Base-by-base conservation (phyloP, 2,888 invertebrate species). In the Ptilodon capucinus region DNA sequence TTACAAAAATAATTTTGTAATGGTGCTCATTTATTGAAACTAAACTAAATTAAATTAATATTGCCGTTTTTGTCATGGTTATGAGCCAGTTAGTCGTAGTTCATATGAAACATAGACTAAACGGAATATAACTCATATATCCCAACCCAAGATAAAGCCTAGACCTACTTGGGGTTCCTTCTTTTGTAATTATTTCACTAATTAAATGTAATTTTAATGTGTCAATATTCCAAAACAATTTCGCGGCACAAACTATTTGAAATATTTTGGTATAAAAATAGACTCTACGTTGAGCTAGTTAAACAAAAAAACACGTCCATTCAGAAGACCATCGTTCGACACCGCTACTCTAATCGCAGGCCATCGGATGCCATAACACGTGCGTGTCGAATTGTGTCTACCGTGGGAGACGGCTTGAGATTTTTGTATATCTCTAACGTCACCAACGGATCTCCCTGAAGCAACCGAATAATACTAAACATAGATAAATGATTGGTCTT, bases 331-430 rank as follows among this genome's bases (percentile, higher is more conserved):
- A 72, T 73, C 73, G 71, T 81, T 79, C 84, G 82, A 84, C 85
- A 81, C 79, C 80, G 73, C 68, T 57, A 68, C 64, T 66, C 68
- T 81, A 81, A 83, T 83, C 84, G 79, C 63, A 63, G 81, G 76
- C 78, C 84, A 89, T 90, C 88, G 81, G 81, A 87, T 89, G 86
- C 86, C 74, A 77, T 76, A 79, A 81, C 89, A 89, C 89, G 90
- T 87, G 88, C 87, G 85, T 83, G 79, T 83, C 86, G 75, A 87
- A 90, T 89, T 73, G 79, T 76, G 74, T 82, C 86, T 81, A 86
- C 87, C 89, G 90, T 90, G 90, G 88, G 89, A 90, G 86, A 88
- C 76, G 74, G 40, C 63, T 51, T 56, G 50, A 64, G 64, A 65
- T 68, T 64, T 69, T 58, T 63, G 57, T 67, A 61, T 61, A 61